Conservation (phyloP, 2,797 vertebrate species). For the Anguilla marmorata region DNA sequence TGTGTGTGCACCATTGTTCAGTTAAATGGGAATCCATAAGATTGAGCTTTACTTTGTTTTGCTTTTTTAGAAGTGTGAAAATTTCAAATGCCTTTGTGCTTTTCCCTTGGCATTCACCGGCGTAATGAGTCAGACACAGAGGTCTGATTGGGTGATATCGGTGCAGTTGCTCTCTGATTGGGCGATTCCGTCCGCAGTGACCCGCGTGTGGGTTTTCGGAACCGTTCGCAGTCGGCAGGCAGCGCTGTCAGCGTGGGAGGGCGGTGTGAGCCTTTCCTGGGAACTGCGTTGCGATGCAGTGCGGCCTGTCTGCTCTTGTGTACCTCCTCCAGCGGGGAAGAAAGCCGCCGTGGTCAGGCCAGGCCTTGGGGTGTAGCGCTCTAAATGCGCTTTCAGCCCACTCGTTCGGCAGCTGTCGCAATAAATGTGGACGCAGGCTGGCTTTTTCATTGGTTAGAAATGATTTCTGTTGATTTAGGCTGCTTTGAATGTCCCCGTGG, state of each 20-base stretch:
- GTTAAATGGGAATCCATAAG: no score
- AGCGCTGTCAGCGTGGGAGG: background rate
- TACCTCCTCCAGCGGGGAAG: background rate
- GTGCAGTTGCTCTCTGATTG: background rate
- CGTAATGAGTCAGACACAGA: background rate
- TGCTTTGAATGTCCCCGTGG: no score
- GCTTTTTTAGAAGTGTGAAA: background rate
- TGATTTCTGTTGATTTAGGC: no score
- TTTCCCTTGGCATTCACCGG: background rate
- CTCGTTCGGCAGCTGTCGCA: background rate
- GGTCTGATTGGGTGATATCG: background rate
- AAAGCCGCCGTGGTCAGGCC: background rate
- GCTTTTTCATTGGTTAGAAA: background rate
- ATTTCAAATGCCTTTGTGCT: background rate
- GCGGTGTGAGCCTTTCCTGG: background rate
- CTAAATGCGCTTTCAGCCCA: background rate
- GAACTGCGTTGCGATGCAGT: background rate
- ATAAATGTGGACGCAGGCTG: background rate
- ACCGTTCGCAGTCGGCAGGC: background rate
- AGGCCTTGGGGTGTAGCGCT: background rate
- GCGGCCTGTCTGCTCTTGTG: background rate
- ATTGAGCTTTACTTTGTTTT: no score
- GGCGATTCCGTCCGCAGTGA: background rate
- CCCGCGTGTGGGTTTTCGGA: no score
- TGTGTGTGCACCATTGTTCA: no score